Base-by-base conservation (phyloP, 1,140 invertebrate genomes). In the Apis florea region DNA sequence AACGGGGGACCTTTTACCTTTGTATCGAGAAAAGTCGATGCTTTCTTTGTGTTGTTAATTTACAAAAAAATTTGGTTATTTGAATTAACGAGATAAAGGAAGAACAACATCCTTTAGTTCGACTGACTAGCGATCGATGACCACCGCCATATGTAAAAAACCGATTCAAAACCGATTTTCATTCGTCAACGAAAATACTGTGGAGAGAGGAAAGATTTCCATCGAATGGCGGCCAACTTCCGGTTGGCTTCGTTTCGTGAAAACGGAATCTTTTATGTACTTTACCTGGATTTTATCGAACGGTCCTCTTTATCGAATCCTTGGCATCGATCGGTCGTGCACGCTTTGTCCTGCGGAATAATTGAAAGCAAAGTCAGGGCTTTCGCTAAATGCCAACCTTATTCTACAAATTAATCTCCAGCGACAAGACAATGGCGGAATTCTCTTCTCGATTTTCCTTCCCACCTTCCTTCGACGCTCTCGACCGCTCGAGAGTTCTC, bases 211-310 rank as follows among this genome's bases (percentile, higher is more conserved):
- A 61, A 82, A 66, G 85, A 86, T 88, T 90, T 89, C 82, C 61
- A 69, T 78, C 81, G 81, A 79, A 75, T 63, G 80, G 67, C 58
- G 67, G 88, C 88, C 84, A 90, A 91, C 87, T 90, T 90, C 87
- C 85, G 89, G 85, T 85, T 86, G 70, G 74, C 83, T 90, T 82
- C 83, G 26, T 72, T 86, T 82, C 76, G 83, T 87, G 85, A 90
- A 91, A 90, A 89, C 85, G 79, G 79, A 81, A 85, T 89, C 76
- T 76, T 40, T 56, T 85, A 79, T 75, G 56, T 58, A 83, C 74
- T 84, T 58, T 53, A 83, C 47, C 47, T 64, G 66, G 51, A 64
- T 53, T 21, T 40, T 40, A 61, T 61, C 63, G 64, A 75, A 70
- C 58, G 54, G n/a, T 53, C 51, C 6, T 71, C 21, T 71, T 31